Percentiles rank a stretch among this genome's conserved stretches.
These are phyloP conservation scores for Drosophila pallidifrons DNA, from an alignment of 1,140 invertebrate genomes.

Conservation along the genomic window DNA sequence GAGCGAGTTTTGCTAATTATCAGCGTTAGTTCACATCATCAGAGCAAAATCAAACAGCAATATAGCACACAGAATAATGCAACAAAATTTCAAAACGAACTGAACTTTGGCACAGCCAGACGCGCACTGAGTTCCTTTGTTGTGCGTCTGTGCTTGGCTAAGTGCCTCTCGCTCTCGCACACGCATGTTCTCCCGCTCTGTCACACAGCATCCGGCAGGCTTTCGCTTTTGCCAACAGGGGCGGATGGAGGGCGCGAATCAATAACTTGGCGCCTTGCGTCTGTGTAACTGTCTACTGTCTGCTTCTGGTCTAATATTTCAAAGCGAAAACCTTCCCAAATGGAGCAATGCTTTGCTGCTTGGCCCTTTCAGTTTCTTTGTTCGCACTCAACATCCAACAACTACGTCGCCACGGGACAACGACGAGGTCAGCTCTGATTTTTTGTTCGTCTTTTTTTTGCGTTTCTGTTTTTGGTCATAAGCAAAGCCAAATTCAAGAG, in stretches of 20 bases:
- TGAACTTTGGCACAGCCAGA: slow-evolving; percentile 75
- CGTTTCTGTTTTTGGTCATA: slow-evolving; percentile 19
- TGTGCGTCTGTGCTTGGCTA: slow-evolving; percentile 24
- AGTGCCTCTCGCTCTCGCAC: slow-evolving; percentile 2
- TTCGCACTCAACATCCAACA: slow-evolving; percentile 36
- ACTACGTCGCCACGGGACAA: slow-evolving; percentile 22
- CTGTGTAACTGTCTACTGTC: slow-evolving; percentile 78
- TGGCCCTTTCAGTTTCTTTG: slow-evolving; percentile 71
- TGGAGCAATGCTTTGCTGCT: slow-evolving; percentile 56
- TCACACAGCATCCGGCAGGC: slow-evolving; percentile 62
- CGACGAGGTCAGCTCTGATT: slow-evolving; percentile 60
- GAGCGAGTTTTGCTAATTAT: not conserved
- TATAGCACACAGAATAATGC: slow-evolving; percentile 8
- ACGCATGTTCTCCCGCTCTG: slow-evolving; percentile 28
- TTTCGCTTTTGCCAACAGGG: slow-evolving; percentile 54
- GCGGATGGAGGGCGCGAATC: slow-evolving; percentile 60
- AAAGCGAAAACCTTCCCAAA: slow-evolving; percentile 64
- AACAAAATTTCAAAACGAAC: slow-evolving; percentile 43
- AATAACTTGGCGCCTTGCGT: slow-evolving; percentile 82
- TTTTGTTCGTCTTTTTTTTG: slow-evolving; percentile 2
- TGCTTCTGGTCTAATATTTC: slow-evolving; percentile 80
- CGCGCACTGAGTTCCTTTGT: slow-evolving; percentile 71
- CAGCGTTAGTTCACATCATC: slow-evolving; percentile 29
- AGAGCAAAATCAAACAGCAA: slow-evolving; percentile 12
- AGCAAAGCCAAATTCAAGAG: slow-evolving; percentile 13